These are phyloP conservation scores for Strix aluco DNA, from an alignment of 2,113 vertebrate genomes.

Conservation along the genomic window DNA sequence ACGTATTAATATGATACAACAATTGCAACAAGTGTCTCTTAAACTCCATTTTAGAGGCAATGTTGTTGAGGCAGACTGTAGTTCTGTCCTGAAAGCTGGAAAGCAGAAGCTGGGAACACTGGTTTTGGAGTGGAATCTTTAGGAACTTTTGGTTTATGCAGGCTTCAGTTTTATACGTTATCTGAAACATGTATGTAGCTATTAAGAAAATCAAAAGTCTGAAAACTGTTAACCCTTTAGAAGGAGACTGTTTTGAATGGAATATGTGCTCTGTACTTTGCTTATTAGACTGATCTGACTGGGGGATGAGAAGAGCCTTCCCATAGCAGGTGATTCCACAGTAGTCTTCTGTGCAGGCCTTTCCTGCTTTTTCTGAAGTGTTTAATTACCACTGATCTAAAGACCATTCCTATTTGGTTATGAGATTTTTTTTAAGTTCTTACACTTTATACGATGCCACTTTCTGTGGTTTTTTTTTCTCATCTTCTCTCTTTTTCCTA, in stretches of 20 bases:
- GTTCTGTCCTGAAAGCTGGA: neutral
- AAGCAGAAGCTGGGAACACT: neutral
- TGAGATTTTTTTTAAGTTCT: neutral
- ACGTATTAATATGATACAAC: neutral
- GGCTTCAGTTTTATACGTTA: neutral
- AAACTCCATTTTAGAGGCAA: neutral
- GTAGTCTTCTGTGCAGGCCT: rapidly evolving
- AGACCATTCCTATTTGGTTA: neutral
- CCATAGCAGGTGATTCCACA: neutral
- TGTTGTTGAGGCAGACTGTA: neutral
- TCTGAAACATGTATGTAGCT: neutral
- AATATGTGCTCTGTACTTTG: neutral
- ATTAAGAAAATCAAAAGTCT: neutral
- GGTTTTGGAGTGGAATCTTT: neutral
- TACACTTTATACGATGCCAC: neutral
- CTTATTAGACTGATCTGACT: neutral
- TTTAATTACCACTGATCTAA: neutral
- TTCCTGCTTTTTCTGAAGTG: neutral
- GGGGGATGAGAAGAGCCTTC: neutral
- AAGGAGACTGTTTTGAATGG: neutral
- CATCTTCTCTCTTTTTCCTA: neutral
- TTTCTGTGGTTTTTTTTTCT: neutral
- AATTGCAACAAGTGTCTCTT: neutral
- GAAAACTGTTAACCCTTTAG: neutral
- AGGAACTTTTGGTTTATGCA: neutral